Conservation (phyloP, 1,140 invertebrate genomes). For the Olivierus martensii region DNA sequence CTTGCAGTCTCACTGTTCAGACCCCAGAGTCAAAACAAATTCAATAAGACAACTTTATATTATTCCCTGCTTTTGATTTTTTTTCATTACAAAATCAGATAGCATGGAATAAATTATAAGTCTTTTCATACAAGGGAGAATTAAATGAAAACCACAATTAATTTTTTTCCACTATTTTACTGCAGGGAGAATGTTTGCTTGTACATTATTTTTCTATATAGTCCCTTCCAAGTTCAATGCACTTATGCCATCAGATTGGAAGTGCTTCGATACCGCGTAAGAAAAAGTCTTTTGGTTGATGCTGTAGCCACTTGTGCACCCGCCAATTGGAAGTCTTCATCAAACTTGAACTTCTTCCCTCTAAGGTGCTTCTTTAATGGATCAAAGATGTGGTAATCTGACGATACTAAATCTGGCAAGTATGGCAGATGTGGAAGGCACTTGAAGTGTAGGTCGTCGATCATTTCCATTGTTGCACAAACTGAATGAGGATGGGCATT, state of each 20-base stretch:
- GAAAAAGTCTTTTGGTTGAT: not conserved
- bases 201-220: not conserved
- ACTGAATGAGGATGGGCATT: not conserved
- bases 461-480: not conserved
- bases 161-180: not conserved
- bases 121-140: too few species aligned
- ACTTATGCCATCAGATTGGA: not conserved
- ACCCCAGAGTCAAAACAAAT: too few species aligned
- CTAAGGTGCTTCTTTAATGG: not conserved
- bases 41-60: too few species aligned
- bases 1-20: too few species aligned
- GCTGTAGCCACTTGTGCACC: not conserved
- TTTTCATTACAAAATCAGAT: too few species aligned
- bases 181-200: not conserved
- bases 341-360: not conserved
- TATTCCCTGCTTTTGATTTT: too few species aligned
- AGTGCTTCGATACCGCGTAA: not conserved
- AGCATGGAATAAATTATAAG: too few species aligned
- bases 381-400: not conserved
- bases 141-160: not conserved
- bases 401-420: not conserved
- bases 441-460: not conserved
- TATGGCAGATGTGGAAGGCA: not conserved
- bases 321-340: too few species aligned
- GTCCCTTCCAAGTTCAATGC: not conserved